Base-by-base conservation (phyloP, 2,888 invertebrate species). In the Tetragnatha montana region DNA sequence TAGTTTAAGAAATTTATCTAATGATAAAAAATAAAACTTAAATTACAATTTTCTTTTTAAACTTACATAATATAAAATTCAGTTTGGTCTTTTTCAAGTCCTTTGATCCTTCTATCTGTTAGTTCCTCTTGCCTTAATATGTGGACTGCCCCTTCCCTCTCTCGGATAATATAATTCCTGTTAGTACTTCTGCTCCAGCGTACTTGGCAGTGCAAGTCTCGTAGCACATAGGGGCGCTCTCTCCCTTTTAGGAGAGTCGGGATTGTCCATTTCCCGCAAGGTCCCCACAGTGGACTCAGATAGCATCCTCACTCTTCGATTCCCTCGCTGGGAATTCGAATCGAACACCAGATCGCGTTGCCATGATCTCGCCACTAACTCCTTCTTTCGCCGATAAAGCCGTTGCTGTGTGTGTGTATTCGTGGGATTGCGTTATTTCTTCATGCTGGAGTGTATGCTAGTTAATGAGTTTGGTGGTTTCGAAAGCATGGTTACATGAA, bases 131-230 rank as follows among this genome's bases (percentile, higher is more conserved):
- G 17, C 60, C 51, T 86, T 73, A 74, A 50, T 86, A 80, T 73
- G 60, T 71, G 68, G 12, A 86, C 60, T n/a, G n/a, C 47, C 86
- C 86, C 85, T 21, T 17, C 12, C 21, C 35, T 80, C 47, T 71
- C 47, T 60, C 51, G 80, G 74, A 86, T 80, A 86, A 86, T 86
- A 86, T 79, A 73, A 86, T 86, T 86, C 86, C 70, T 80, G 86
- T 86, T 86, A 80, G 80, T 73, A 74, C 60, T 60, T 80, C 60
- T 68, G 76, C 69, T 21, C 49, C 51, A 17, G 14, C 60, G 60
- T 60, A 60, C 60, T 22, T 22, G 22, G 81, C 14, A 21, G 71
- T 83, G 73, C 21, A 22, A 50, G 76, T 51, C 51, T 79, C 71
- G 79, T 69, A 73, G 80, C 73, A 35, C 35, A 86, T 79, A 86